Conservation (phyloP, 1,140 invertebrate species). For the Drosophila neocordata region DNA sequence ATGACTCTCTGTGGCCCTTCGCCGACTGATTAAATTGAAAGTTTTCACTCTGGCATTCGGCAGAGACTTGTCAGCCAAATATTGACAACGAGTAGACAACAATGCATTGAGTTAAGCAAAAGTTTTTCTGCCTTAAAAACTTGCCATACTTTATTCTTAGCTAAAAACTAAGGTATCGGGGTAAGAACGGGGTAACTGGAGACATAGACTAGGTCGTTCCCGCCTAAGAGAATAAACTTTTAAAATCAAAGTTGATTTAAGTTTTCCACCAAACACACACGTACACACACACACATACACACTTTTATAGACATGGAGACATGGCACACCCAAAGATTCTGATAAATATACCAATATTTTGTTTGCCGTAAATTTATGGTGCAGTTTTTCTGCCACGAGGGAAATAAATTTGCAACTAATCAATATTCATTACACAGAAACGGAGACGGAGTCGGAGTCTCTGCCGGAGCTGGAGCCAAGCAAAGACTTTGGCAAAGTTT, state of each 20-base stretch:
- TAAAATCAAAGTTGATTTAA: slow-evolving; percentile 73
- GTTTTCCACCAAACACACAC: slow-evolving; percentile 35
- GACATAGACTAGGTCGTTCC: slow-evolving; percentile 11
- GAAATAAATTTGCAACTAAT: slow-evolving; percentile 46
- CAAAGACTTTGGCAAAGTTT: slow-evolving; percentile 3
- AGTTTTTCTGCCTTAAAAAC: slow-evolving; percentile 42
- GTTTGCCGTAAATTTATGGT: slow-evolving; percentile 43
- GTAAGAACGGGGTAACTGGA: not conserved
- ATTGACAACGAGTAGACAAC: slow-evolving; percentile 63
- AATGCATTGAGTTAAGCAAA: slow-evolving; percentile 67
- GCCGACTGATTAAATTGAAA: slow-evolving; percentile 72
- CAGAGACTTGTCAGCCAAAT: slow-evolving; percentile 71
- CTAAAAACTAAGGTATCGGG: slow-evolving; percentile 16
- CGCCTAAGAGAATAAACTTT: slow-evolving; percentile 60
- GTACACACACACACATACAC: slow-evolving; percentile 36
- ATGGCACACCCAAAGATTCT: slow-evolving; percentile 13
- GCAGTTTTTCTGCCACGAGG: slow-evolving; percentile 20
- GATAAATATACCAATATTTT: slow-evolving; percentile 62
- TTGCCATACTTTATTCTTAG: slow-evolving; percentile 33
- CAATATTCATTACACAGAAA: slow-evolving; percentile 69
- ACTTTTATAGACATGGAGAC: slow-evolving; percentile 6
- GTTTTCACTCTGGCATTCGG: slow-evolving; percentile 44
- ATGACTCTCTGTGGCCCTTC: slow-evolving; percentile 46
- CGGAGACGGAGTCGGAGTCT: not conserved
- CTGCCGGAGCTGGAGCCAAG: slow-evolving; percentile 3